These are phyloP conservation scores for Dascillus cervinus DNA, from an alignment of 2,888 invertebrate genomes.

Conservation along the genomic window DNA sequence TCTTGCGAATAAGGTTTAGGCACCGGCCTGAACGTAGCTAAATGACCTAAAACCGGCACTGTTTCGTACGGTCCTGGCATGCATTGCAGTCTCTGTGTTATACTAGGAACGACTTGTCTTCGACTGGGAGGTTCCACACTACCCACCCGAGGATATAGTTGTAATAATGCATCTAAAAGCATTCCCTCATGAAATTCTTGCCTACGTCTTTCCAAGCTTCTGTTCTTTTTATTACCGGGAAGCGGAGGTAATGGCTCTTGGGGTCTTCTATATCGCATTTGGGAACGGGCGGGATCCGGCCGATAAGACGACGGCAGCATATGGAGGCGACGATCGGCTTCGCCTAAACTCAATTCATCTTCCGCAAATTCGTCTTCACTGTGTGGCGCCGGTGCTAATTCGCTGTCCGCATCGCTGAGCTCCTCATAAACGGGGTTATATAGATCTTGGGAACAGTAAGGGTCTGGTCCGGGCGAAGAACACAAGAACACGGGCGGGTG, in stretches of 20 bases:
- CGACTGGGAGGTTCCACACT: slow-evolving; percentile 50
- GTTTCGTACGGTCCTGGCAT: slow-evolving; percentile 55
- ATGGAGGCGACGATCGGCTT: slow-evolving; percentile 33
- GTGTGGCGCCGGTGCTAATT: slow-evolving; percentile 51
- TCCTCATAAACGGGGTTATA: slow-evolving; percentile 80
- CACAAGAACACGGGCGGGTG: slow-evolving; percentile 64
- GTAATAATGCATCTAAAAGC: slow-evolving; percentile 63
- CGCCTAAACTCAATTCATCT: slow-evolving; percentile 63
- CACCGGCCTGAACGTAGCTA: slow-evolving; percentile 54
- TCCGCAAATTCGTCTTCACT: slow-evolving; percentile 83
- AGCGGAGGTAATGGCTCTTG: slow-evolving; percentile 53
- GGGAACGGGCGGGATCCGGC: slow-evolving; percentile 39
- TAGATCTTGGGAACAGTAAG: slow-evolving; percentile 54
- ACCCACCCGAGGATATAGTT: slow-evolving; percentile 64
- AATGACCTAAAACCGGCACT: slow-evolving; percentile 58
- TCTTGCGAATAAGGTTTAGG: slow-evolving; percentile 62
- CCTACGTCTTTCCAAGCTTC: slow-evolving; percentile 44
- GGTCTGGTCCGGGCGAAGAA: slow-evolving; percentile 59
- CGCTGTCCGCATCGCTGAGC: slow-evolving; percentile 58
- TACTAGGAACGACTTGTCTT: slow-evolving; percentile 34
- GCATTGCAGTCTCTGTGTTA: slow-evolving; percentile 40
- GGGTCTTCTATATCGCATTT: slow-evolving; percentile 50
- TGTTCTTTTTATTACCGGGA: slow-evolving; percentile 49
- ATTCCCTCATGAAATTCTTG: slow-evolving; percentile 76
- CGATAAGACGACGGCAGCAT: slow-evolving; percentile 41